Base-by-base conservation (phyloP, 2,888 invertebrate species). In the Ophion costatus region DNA sequence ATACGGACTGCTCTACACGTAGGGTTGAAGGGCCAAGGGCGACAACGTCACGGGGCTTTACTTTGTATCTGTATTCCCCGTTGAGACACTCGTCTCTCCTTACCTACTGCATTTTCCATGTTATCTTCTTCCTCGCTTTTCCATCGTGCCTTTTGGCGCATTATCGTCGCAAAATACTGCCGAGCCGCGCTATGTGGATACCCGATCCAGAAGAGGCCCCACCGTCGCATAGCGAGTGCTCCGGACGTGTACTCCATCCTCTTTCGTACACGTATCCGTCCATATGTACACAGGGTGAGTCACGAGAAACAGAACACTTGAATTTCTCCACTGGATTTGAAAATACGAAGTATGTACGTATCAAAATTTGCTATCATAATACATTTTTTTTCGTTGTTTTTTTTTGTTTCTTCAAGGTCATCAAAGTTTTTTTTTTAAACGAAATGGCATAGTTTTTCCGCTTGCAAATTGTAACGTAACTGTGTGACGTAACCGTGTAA, bases 61-160 rank as follows among this genome's bases (percentile, higher is more conserved):
- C 83, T 85, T 77, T 75, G 76, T 83, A 74, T 90, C 88, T 88
- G 89, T 91, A 91, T 92, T 92, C 92, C 92, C 92, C 88, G 89
- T 89, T 90, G 92, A 89, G 89, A 92, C 90, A 91, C 92, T 92
- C 91, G 74, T 80, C 91, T 92, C 91, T 91, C 89, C 88, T 89
- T 90, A 87, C 87, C 81, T 89, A 87, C 89, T 87, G 89, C 90
- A 90, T 91, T 90, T 92, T 90, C 90, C 88, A 83, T 87, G 67
- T 86, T 87, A 85, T 85, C 85, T 76, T 74, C 74, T 61, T 56
- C 63, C 70, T 69, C 75, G 56, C 67, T 20, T 67, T 56, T 71
- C 45, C 79, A 17, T 17, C 33, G 20, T n/a, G 56, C 74, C 82
- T 81, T 70, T 64, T 56, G 80, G 75, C 71, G 80, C 73, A 77